Percentiles rank a stretch among this genome's conserved stretches.
Conservation (phyloP, 1,140 invertebrate species). For the Sarcophaga bullata region DNA sequence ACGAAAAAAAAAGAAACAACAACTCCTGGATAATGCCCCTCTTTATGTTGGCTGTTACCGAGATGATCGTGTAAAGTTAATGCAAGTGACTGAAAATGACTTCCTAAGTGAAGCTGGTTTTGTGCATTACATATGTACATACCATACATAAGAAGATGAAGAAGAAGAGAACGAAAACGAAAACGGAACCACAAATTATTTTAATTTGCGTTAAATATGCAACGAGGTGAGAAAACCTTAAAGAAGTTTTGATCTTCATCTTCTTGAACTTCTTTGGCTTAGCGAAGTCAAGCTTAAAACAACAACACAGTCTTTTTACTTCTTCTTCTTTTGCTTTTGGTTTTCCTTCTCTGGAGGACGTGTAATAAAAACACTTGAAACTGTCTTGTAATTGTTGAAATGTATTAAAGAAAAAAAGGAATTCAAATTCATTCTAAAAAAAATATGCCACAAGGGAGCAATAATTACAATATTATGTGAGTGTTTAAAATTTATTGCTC, state of each 20-base stretch:
- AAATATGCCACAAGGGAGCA: neutral
- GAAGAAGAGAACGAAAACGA: neutral
- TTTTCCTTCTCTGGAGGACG: too few species aligned
- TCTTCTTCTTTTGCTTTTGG: too few species aligned
- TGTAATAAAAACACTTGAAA: neutral
- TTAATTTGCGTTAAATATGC: conserved; percentile 48
- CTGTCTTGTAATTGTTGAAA: neutral
- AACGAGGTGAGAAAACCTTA: conserved; percentile 46
- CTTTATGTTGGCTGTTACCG: too few species aligned
- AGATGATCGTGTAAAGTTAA: neutral
- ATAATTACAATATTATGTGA: neutral
- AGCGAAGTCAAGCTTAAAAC: too few species aligned
- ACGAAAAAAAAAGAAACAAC: neutral
- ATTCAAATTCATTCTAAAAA: neutral
- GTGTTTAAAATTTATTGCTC: neutral
- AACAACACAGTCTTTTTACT: too few species aligned
- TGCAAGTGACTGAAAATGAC: neutral
- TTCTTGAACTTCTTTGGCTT: neutral
- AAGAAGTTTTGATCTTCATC: neutral
- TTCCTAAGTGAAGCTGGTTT: conserved; percentile 14
- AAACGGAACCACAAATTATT: conserved; percentile 47
- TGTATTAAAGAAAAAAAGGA: neutral
- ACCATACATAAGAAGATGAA: too few species aligned
- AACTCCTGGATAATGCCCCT: neutral
- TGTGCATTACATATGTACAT: neutral